A percentile compares a stretch with the other conserved stretches of the same genome.
These are phyloP conservation scores for Cyprinella venusta DNA, from an alignment of 2,797 vertebrate genomes.

Conservation along the genomic window DNA sequence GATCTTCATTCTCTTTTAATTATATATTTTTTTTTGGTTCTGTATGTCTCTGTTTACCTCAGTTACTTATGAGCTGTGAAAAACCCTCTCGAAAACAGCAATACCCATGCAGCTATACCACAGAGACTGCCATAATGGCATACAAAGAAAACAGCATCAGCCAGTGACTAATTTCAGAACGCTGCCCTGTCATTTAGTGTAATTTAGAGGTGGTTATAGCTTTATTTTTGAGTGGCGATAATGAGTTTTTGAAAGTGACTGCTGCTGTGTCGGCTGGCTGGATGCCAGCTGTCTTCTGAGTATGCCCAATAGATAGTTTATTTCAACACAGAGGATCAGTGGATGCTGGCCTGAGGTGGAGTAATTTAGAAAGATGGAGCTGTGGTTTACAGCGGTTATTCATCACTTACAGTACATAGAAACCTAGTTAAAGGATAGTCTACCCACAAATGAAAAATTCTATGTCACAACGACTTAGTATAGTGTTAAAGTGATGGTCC, in stretches of 20 bases:
- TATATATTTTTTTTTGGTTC: conserved; percentile 1
- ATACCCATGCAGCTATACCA: conserved; percentile 6
- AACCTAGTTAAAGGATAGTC: background rate
- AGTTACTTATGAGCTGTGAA: conserved; percentile 20
- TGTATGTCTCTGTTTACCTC: conserved; percentile 21
- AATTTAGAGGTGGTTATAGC: conserved; percentile 24
- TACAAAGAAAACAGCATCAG: conserved; percentile 33
- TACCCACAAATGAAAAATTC: background rate
- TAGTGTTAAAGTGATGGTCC: background rate
- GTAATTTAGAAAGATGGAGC: background rate
- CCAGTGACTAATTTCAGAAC: conserved; percentile 41
- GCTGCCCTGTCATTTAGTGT: conserved; percentile 27
- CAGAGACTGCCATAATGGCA: conserved; percentile 23
- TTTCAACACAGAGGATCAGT: background rate
- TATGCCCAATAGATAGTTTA: conserved; percentile 40
- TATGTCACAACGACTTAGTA: background rate
- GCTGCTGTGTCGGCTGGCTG: conserved; percentile 35
- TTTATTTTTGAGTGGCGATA: conserved; percentile 43
- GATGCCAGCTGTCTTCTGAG: conserved; percentile 33
- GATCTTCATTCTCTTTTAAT: conserved; percentile 27
- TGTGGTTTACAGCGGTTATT: conserved; percentile 11
- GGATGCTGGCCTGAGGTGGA: background rate
- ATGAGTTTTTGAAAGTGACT: conserved; percentile 45
- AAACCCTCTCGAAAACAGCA: conserved; percentile 15
- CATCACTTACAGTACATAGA: background rate